A percentile compares a stretch with the other conserved stretches of the same genome.
phyloP scores from a whole-genome alignment of 2,888 invertebrate species.

The Myopa testacea region DNA sequence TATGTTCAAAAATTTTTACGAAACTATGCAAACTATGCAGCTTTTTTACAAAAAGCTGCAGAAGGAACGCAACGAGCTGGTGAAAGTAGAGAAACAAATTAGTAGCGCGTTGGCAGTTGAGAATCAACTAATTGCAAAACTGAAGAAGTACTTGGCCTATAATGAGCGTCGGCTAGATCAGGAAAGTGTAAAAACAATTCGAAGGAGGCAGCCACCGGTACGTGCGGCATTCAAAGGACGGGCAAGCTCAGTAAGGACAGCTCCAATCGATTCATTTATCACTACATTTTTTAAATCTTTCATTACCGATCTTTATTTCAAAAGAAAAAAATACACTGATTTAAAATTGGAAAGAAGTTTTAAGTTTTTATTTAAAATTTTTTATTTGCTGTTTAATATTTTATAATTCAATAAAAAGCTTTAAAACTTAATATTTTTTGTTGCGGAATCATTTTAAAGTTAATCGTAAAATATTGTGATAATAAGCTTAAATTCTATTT shows the following conservation, averaged over 20 bases:
- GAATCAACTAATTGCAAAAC: slow-evolving; percentile 45
- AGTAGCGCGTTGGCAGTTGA: slow-evolving; percentile 36
- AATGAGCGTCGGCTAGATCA: slow-evolving; percentile 47
- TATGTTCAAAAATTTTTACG: slow-evolving; percentile 33
- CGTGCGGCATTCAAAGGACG: background rate
- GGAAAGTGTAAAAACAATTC: slow-evolving; percentile 35
- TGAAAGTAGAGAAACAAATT: slow-evolving; percentile 34
- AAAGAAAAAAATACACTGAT: background rate
- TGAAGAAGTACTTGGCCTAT: slow-evolving; percentile 46
- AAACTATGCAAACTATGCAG: no score
- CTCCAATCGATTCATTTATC: background rate
- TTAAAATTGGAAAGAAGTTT: no score
- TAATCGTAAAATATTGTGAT: no score
- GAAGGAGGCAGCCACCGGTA: slow-evolving; percentile 16
- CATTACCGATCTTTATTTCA: background rate
- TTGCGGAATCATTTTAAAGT: no score
- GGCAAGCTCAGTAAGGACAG: background rate
- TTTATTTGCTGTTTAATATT: background rate
- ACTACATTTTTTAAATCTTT: background rate
- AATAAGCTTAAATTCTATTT: no score
- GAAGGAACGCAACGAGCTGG: slow-evolving; percentile 23
- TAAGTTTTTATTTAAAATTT: no score
- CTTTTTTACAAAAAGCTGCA: slow-evolving; percentile 32
- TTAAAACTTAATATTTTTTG: no score
- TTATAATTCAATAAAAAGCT: background rate